Conservation (phyloP, 1,140 invertebrate species). For the Phenacoccus solenopsis region DNA sequence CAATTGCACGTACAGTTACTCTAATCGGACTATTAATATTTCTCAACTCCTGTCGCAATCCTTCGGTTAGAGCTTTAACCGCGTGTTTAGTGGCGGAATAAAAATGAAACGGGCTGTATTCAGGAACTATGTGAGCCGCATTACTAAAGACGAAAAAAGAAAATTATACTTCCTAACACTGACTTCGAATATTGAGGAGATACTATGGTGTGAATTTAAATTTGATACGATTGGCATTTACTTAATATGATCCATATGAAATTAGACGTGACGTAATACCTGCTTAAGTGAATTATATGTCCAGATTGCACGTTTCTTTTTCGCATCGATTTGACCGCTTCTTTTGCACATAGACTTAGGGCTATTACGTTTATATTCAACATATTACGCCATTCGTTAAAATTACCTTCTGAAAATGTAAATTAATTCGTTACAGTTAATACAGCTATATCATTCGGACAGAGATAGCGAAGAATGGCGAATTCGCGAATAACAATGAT, state of each 20-base stretch:
- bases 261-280: constrained; percentile 25
- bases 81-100: constrained; percentile 48
- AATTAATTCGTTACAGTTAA: neutral
- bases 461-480: too few relatives aligned
- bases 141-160: constrained; percentile 23
- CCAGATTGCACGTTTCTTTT: constrained; percentile 43
- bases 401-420: constrained; percentile 30
- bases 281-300: constrained; percentile 41
- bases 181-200: neutral
- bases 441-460: neutral
- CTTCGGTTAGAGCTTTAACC: constrained; percentile 43
- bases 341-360: constrained; percentile 47
- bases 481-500: too few relatives aligned
- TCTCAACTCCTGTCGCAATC: constrained; percentile 43
- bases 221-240: neutral
- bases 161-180: neutral
- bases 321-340: constrained; percentile 51
- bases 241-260: neutral
- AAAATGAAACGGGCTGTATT: constrained; percentile 33
- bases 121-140: constrained; percentile 24
- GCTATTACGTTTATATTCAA: constrained; percentile 55
- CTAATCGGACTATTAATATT: constrained; percentile 41
- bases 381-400: constrained; percentile 38
- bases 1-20: constrained; percentile 37
- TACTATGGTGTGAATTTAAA: neutral